Percentiles rank a stretch among this genome's conserved stretches.
Conservation (phyloP, 2,888 invertebrate species). For the Tanypteryx hageni region DNA sequence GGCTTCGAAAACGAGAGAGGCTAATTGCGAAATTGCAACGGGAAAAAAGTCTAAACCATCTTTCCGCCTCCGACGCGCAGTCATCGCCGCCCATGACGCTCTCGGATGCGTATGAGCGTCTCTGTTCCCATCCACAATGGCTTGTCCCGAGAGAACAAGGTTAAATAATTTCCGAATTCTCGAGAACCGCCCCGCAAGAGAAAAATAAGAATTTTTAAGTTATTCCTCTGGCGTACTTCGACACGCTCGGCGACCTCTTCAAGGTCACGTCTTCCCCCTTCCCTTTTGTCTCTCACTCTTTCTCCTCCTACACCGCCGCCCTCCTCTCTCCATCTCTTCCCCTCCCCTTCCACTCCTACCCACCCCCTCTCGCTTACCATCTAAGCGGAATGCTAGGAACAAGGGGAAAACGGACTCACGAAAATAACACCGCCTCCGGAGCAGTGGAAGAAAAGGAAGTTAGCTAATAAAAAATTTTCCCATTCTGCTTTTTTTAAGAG, state of each 20-base stretch:
- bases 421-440: background rate
- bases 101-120: background rate
- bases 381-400: background rate
- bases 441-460: background rate
- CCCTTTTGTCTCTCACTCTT: background rate
- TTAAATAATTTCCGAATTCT: background rate
- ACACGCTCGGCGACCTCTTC: background rate
- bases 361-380: background rate
- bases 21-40: too few relatives aligned
- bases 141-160: background rate
- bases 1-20: too few relatives aligned
- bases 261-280: background rate
- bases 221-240: background rate
- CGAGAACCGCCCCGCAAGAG: background rate
- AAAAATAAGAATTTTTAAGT: background rate
- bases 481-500: too few relatives aligned
- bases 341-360: background rate
- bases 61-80: background rate
- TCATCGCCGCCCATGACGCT: background rate
- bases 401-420: background rate
- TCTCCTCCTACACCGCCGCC: background rate
- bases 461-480: too few relatives aligned
- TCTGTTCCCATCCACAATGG: background rate
- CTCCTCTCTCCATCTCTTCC: background rate
- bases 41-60: too few relatives aligned